These are phyloP conservation scores for Orthosia gracilis DNA, from an alignment of 2,888 invertebrate genomes.

Conservation along the genomic window DNA sequence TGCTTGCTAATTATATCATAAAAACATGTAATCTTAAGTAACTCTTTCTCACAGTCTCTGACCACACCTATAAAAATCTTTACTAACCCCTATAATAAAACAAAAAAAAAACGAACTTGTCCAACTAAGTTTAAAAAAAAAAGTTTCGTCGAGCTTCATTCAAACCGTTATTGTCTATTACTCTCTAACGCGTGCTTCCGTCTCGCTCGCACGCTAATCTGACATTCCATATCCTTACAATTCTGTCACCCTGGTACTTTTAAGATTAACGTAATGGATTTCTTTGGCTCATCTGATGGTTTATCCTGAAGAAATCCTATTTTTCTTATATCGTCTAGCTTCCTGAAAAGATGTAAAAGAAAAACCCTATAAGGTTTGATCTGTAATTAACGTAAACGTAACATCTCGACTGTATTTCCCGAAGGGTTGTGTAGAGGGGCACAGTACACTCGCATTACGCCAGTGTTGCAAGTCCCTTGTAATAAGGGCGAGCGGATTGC, in stretches of 20 bases:
- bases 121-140: conserved; percentile 42
- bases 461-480: too few species aligned
- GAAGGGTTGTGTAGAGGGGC: too few species aligned
- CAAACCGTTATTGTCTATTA: conserved; percentile 64
- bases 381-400: too few species aligned
- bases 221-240: conserved; percentile 56
- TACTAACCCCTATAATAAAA: not conserved
- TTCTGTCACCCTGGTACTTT: conserved; percentile 60
- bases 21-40: not conserved
- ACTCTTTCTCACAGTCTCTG: conserved; percentile 1
- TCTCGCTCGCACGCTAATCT: conserved; percentile 62
- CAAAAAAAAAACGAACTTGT: conserved; percentile 27
- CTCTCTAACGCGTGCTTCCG: conserved; percentile 42
- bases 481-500: too few species aligned
- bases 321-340: not conserved
- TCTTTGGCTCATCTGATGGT: conserved; percentile 18
- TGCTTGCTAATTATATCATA: not conserved
- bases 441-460: too few species aligned
- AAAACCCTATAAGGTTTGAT: too few species aligned
- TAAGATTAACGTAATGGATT: conserved; percentile 19
- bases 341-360: too few species aligned
- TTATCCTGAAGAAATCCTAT: not conserved
- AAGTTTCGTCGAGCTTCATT: conserved; percentile 63
- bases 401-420: too few species aligned
- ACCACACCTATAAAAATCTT: conserved; percentile 34